phyloP scores from a whole-genome alignment of 2,113 vertebrate species.

The Nyctereutes procyonoides region DNA sequence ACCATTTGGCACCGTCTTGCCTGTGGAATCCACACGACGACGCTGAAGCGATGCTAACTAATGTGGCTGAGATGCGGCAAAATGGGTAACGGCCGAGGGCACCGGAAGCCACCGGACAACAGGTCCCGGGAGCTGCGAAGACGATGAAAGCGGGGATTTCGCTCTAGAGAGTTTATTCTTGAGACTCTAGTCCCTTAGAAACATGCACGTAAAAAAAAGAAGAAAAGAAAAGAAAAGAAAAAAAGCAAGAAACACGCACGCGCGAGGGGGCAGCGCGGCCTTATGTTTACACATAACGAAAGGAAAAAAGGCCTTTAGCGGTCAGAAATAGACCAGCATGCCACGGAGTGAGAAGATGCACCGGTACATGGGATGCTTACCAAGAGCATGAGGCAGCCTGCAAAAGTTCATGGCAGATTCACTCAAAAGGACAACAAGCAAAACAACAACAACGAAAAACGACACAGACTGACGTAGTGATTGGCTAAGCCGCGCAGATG shows the following conservation, averaged over 20 bases:
- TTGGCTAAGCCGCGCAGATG: background rate
- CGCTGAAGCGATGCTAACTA: conserved; percentile 33
- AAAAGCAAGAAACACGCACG: too few species aligned
- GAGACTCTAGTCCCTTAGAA: background rate
- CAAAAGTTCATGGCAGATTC: background rate
- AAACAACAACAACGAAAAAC: background rate
- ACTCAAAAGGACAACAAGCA: background rate
- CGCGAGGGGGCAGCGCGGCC: background rate
- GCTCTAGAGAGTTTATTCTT: background rate
- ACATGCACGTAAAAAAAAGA: too few species aligned
- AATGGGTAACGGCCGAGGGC: background rate
- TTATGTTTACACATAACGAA: background rate
- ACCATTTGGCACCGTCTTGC: background rate
- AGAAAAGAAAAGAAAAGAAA: too few species aligned
- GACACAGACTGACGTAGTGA: background rate
- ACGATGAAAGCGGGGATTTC: background rate
- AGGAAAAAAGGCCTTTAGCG: background rate
- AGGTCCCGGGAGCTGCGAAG: background rate
- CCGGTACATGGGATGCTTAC: background rate
- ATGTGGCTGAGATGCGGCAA: conserved; percentile 34
- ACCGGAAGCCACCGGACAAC: background rate
- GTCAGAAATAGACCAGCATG: background rate
- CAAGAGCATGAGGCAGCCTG: background rate
- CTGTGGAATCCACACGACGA: background rate
- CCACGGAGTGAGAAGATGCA: background rate